Evolutionary conservation across 92 coral and sea anemone species (phyloP), one percentile per base, ranked within the genome.

Genomic region (Metridium senile): DNA sequence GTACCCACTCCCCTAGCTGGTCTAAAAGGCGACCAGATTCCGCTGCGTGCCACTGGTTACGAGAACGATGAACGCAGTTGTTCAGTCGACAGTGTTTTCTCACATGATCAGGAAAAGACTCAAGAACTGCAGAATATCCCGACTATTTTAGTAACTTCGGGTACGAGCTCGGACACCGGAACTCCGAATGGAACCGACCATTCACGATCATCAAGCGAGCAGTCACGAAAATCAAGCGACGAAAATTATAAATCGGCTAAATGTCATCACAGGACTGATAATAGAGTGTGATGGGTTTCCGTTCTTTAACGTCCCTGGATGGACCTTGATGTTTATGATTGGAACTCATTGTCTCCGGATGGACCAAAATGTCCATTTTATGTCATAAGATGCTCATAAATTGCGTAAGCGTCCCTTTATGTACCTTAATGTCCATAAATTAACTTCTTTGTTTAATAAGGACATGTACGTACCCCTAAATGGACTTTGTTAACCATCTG

Each of bases 1-100:
- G 76, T 79, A 16, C 57, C 75, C 67, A 79, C 84, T 30, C 84
- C 84, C 11, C 70, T 79, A 20, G 84, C 77, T 56, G 84, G 84
- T 11, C 84, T 79, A 16, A 79, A 58, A 28, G 74, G 69, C 32
- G 69, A 68, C 25, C 68, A 79, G 18, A 39, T 79, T 20, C 84
- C 84, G 4, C 19, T 70, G 61, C 71, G 76, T 47, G 58, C n/a
- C 19, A 78, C 47, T 65, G 58, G 71, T 23, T 58, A 79, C 76
- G 69, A 68, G 22, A 26, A 78, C 49, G 76, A 79, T 26, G 62
- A 66, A 7, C 65, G 67, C 29, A 68, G 69, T 6, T 70, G 66
- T 49, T 79, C 84, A 0, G 39, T 58, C 6, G 75, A 68, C 30
- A 79, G 84, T 61, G 73, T 34, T 11, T 54, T 68, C 34, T 58